Percentiles rank a stretch among this genome's conserved stretches.
Conservation (phyloP, 2,888 invertebrate species). For the Physocephala rufipes region DNA sequence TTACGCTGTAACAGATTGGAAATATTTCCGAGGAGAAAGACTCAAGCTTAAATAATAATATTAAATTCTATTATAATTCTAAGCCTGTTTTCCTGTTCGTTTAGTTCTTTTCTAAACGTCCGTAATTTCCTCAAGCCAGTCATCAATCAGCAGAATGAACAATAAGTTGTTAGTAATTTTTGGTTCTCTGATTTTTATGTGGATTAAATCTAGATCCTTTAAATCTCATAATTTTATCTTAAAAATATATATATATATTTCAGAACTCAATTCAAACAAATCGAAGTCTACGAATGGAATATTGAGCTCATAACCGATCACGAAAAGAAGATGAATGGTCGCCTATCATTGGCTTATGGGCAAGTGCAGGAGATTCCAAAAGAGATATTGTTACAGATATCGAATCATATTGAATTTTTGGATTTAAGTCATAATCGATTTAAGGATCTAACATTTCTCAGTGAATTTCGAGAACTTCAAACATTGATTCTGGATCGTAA, state of each 20-base stretch:
- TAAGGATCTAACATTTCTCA: slow-evolving; percentile 76
- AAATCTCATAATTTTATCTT: no score
- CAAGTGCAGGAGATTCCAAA: slow-evolving; percentile 71
- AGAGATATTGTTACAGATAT: slow-evolving; percentile 70
- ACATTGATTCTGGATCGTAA: slow-evolving; percentile 84
- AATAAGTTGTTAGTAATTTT: slow-evolving; percentile 15
- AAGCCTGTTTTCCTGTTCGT: neutral
- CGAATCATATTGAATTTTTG: slow-evolving; percentile 70
- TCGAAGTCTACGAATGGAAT: slow-evolving; percentile 20
- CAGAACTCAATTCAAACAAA: slow-evolving; percentile 24
- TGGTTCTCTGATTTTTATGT: neutral
- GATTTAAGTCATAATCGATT: slow-evolving; percentile 77
- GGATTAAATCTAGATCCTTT: neutral
- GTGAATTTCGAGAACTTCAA: slow-evolving; percentile 74
- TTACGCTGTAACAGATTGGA: neutral
- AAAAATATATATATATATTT: neutral
- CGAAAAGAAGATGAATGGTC: neutral
- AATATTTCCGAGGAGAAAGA: neutral
- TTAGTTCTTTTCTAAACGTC: neutral
- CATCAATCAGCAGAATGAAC: slow-evolving; percentile 8
- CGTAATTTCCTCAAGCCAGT: no score
- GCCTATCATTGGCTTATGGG: slow-evolving; percentile 72
- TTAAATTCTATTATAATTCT: neutral
- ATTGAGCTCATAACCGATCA: neutral
- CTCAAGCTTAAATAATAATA: neutral